phyloP scores from a whole-genome alignment of 2,797 vertebrate genomes.

The Adelosebastes latens region DNA sequence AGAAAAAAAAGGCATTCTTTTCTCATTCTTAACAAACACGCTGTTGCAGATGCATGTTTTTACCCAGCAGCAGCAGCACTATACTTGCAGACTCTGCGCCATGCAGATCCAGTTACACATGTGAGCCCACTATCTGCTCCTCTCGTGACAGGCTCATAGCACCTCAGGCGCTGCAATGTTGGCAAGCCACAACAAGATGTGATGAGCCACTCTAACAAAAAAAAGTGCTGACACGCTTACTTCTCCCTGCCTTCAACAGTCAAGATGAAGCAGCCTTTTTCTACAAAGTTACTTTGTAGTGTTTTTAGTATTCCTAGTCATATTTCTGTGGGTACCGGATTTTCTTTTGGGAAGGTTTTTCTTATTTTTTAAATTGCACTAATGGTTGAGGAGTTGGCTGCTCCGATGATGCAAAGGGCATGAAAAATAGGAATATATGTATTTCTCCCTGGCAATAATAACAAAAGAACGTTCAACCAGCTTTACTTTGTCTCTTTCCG shows the following conservation, averaged over 20 bases:
- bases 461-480: constrained; percentile 13
- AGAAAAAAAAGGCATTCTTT: not conserved
- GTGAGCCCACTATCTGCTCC: constrained; percentile 30
- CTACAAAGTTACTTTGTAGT: constrained; percentile 42
- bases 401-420: constrained; percentile 2
- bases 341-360: constrained; percentile 9
- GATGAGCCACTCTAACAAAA: constrained; percentile 73
- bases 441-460: constrained; percentile 11
- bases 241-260: constrained; percentile 40
- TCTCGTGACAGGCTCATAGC: constrained; percentile 64
- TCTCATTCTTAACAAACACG: not conserved
- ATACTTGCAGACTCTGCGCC: constrained; percentile 12
- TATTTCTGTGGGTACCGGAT: constrained; percentile 39
- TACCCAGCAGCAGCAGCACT: constrained; percentile 22
- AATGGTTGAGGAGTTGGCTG: constrained; percentile 6
- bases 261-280: constrained; percentile 38
- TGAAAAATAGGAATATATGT: constrained; percentile 18
- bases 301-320: constrained; percentile 33
- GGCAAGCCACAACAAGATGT: constrained; percentile 71
- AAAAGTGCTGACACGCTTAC: constrained; percentile 73
- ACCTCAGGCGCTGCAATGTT: constrained; percentile 59
- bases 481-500: constrained; percentile 23
- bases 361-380: constrained; percentile 33
- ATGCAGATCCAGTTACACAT: constrained; percentile 55
- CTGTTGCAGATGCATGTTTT: constrained; percentile 21